phyloP scores from a whole-genome alignment of 53 echinoderm and acorn worm species.

The Holothuria scabra region DNA sequence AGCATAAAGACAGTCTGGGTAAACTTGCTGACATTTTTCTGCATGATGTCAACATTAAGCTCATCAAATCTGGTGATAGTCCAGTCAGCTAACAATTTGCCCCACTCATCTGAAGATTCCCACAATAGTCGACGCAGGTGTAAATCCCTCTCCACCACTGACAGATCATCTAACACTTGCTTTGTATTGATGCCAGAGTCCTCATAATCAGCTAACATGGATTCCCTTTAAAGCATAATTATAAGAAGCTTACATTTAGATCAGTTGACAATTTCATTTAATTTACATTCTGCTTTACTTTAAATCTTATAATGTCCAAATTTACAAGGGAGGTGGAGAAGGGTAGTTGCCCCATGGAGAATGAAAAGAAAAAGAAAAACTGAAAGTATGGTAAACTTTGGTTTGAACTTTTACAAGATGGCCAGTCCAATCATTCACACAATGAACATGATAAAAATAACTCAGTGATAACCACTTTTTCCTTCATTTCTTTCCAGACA shows the following conservation, averaged over 20 bases:
- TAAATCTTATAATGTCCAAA: not conserved
- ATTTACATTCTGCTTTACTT: not conserved
- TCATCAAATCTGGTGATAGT: constrained; percentile 89
- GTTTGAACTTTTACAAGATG: too few relatives aligned
- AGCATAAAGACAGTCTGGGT: constrained; percentile 99
- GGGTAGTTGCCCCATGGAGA: too few relatives aligned
- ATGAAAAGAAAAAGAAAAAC: too few relatives aligned
- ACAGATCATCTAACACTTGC: constrained; percentile 93
- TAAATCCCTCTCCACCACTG: constrained; percentile 92
- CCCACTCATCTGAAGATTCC: constrained; percentile 96
- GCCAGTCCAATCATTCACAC: too few relatives aligned
- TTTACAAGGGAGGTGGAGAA: too few relatives aligned
- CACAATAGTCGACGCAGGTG: constrained; percentile 89
- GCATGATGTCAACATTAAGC: constrained; percentile 91
- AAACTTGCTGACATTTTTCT: constrained; percentile 99
- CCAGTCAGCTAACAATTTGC: constrained; percentile 92
- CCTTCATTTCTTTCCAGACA: too few relatives aligned
- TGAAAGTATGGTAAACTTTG: too few relatives aligned
- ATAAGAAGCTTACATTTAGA: not conserved
- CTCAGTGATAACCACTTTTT: too few relatives aligned
- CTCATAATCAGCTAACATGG: constrained; percentile 57
- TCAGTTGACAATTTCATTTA: too few relatives aligned
- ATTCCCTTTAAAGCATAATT: not conserved
- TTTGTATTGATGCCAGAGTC: constrained; percentile 78
- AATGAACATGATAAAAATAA: too few relatives aligned